Evolutionary conservation across 2,888 invertebrate species (phyloP).

Genomic region (Aquatica leii): DNA sequence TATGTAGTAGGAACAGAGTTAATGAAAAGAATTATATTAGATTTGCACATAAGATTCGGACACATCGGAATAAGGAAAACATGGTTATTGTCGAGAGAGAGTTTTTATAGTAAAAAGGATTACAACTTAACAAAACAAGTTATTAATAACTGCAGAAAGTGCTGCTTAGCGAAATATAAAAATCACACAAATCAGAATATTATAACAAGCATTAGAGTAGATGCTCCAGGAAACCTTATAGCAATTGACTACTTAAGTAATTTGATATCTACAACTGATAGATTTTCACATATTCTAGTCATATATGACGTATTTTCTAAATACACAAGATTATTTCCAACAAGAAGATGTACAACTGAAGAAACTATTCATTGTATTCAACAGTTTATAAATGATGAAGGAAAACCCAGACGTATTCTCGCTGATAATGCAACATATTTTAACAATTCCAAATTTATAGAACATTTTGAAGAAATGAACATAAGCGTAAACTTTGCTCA

Average conservation of each 20-base stretch:
- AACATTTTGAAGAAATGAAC: neutral
- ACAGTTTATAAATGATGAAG: too few species aligned
- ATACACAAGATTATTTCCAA: neutral
- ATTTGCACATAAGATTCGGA: too few species aligned
- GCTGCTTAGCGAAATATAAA: neutral
- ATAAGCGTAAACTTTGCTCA: neutral
- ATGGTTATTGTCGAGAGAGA: neutral
- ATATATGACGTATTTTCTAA: neutral
- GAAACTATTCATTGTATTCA: too few species aligned
- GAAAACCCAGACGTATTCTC: too few species aligned
- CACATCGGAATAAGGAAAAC: neutral
- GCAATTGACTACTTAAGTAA: neutral
- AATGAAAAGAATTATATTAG: neutral
- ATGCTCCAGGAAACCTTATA: neutral
- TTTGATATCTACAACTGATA: neutral
- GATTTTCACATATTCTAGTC: too few species aligned
- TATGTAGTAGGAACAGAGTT: neutral
- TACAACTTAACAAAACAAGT: neutral
- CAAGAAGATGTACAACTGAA: neutral
- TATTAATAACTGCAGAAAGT: neutral
- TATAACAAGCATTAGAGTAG: neutral
- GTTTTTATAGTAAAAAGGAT: neutral
- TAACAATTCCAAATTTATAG: too few species aligned
- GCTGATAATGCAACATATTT: too few species aligned
- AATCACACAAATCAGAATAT: neutral